Evolutionary conservation across 2,797 vertebrate species (phyloP), one percentile per base, ranked within the genome.

Genomic region (Apogon hyalosoma): DNA sequence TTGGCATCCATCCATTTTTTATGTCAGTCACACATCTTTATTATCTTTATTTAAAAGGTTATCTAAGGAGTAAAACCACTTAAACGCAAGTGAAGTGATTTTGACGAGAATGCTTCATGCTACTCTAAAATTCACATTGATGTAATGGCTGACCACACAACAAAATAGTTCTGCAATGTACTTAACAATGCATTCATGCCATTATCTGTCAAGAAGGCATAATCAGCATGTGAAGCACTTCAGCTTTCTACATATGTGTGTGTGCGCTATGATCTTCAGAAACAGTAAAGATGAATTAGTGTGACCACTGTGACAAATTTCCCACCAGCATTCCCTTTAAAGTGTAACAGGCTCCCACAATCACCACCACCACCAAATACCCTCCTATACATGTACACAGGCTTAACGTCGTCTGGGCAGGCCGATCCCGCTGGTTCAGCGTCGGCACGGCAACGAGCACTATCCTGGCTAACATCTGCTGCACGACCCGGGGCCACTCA

Each of bases 381-480:
- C 38, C 60, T 75, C 69, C 60, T 61, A 77, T 82, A 82, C 86
- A 83, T 86, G 86, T 65, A 84, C 79, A 85, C 81, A 86, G 50
- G 84, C 85, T 91, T 92, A 91, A 81, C 55, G 42, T 82, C 40
- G 63, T 74, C 86, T 79, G 75, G 84, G 81, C 69, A 69, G 84
- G 75, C 72, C 84, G 43, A 84, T 88, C 90, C 87, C 70, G 65
- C 72, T 69, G 73, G 77, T 82, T 82, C 82, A 68, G 87, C 63
- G 91, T 91, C 87, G 90, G 87, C 91, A 88, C 84, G 82, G 90
- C 90, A 92, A 90, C 92, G 13, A 81, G 79, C 65, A 4, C 90
- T 92, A 93, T 93, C 92, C 87, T 80, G 84, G 83, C 87, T 86
- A 91, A 91, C 90, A 93, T 93, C 92, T 93, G 92, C 88, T 84